Percentiles rank a stretch among this genome's conserved stretches.
These are phyloP conservation scores for Ypsolopha scabrella DNA, from an alignment of 2,888 invertebrate genomes.

Conservation along the genomic window DNA sequence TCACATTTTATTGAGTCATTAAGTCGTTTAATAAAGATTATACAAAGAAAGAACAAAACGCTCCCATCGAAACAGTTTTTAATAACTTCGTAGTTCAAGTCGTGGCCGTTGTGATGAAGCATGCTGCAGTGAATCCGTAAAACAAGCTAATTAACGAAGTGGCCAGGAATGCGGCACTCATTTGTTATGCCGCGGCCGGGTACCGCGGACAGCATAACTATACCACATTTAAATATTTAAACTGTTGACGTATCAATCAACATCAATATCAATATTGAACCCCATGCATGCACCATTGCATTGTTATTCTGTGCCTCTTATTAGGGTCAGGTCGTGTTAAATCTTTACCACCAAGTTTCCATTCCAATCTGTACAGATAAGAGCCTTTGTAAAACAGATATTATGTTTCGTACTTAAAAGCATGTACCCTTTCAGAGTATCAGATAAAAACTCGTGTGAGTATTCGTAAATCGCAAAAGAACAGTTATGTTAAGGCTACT, in stretches of 20 bases:
- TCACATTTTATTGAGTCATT: neutral
- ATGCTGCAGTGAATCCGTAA: slow-evolving; percentile 17
- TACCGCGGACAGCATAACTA: slow-evolving; percentile 44
- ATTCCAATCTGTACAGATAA: too few relatives aligned
- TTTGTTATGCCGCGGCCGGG: slow-evolving; percentile 43
- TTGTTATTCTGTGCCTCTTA: slow-evolving; percentile 9
- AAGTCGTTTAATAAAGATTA: neutral
- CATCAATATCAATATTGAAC: slow-evolving; percentile 26
- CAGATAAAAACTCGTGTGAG: too few relatives aligned
- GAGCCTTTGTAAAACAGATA: too few relatives aligned
- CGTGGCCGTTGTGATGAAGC: slow-evolving; percentile 3
- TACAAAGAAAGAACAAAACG: neutral
- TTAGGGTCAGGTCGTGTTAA: neutral
- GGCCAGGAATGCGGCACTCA: slow-evolving; percentile 57
- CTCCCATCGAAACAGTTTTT: slow-evolving; percentile 4
- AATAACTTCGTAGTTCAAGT: too few relatives aligned
- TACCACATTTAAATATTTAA: slow-evolving; percentile 52
- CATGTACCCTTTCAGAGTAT: too few relatives aligned
- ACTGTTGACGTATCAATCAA: slow-evolving; percentile 41
- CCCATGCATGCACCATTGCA: slow-evolving; percentile 17
- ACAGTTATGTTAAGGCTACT: too few relatives aligned
- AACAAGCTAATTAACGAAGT: slow-evolving; percentile 36
- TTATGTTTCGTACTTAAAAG: too few relatives aligned
- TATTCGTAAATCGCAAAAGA: too few relatives aligned
- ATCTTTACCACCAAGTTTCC: neutral